Evolutionary conservation across 92 coral and sea anemone species (phyloP), one percentile per base, ranked within the genome.

Genomic region (Actinostola sp.): DNA sequence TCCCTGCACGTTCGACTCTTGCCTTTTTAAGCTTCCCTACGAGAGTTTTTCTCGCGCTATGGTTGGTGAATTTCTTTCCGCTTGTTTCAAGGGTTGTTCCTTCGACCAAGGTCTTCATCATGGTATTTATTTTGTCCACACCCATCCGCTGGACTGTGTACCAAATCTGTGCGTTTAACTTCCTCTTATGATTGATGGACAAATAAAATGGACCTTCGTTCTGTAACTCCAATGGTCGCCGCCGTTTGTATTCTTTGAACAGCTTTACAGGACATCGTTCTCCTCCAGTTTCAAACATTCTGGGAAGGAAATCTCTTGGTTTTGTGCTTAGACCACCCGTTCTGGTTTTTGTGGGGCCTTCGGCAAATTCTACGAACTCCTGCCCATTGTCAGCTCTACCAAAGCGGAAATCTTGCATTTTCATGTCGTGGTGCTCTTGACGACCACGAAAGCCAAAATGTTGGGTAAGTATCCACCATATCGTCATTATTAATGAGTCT

Each of bases 381-480:
- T 30, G 31, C 23, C 80, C 63, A 36, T 75, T 67, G 41, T 75
- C 81, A 63, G 60, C 72, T 50, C 61, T 75, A 46, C 62, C 4
- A 44, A 63, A 58, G 21, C 73, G 67, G 72, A 76, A 76, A 66
- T 67, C 75, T 71, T 77, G 65, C 75, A 64, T 35, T 71, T 34
- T 63, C 84, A 86, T 74, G 31, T 75, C 62, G 62, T 76, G 81
- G 43, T 86, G 87, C 62, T 70, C 88, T 48, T 77, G 82, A 53
- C 82, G 70, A 26, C 88, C 86, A 9, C 76, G 69, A n/a, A 75
- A 66, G 32, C 90, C 70, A 60, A 85, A 56, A 15, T 67, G 62
- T 67, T 78, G 82, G 67, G 67, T 82, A 46, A 78, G 81, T 49
- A 61, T 38, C 85, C 75, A 77, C 88, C 82, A 83, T 59, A 66